Evolutionary conservation across 2,113 vertebrate species (phyloP).

Genomic region (Trogon melanurus): DNA sequence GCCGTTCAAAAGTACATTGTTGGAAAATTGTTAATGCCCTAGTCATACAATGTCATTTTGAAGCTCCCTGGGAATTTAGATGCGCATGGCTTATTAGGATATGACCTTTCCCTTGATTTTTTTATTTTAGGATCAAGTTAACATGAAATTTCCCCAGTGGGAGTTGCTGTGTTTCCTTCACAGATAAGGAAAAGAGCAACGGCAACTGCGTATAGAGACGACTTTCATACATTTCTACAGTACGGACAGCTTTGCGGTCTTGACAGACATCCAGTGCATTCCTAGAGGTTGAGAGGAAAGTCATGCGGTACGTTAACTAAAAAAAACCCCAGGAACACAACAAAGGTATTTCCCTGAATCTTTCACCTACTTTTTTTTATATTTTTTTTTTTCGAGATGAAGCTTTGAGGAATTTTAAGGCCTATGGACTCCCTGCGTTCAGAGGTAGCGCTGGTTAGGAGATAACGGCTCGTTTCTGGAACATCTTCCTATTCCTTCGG

Average conservation of each 20-base stretch:
- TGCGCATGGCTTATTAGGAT: conserved; percentile 90
- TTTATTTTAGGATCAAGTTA: conserved; percentile 93
- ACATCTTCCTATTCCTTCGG: background rate
- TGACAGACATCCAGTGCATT: conserved; percentile 60
- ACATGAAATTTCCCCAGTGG: conserved; percentile 88
- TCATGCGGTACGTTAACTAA: conserved; percentile 38
- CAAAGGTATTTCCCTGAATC: conserved; percentile 68
- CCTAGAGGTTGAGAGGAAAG: conserved; percentile 67
- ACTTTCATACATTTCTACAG: conserved; percentile 56
- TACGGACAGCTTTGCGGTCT: conserved; percentile 44
- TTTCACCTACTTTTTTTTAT: conserved; percentile 31
- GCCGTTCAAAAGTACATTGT: conserved; percentile 69
- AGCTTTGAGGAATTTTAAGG: conserved; percentile 5
- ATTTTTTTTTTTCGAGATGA: background rate
- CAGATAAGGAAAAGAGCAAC: conserved; percentile 87
- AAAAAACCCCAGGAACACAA: background rate
- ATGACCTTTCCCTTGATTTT: conserved; percentile 90
- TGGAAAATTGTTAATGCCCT: conserved; percentile 71
- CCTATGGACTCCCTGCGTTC: background rate
- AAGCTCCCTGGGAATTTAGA: conserved; percentile 87
- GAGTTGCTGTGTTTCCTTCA: conserved; percentile 86
- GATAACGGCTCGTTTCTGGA: background rate
- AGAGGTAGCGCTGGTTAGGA: background rate
- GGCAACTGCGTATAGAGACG: conserved; percentile 66
- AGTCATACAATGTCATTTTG: conserved; percentile 76